These are phyloP conservation scores for Holocentrus rufus DNA, from an alignment of 2,797 vertebrate genomes.

Conservation along the genomic window DNA sequence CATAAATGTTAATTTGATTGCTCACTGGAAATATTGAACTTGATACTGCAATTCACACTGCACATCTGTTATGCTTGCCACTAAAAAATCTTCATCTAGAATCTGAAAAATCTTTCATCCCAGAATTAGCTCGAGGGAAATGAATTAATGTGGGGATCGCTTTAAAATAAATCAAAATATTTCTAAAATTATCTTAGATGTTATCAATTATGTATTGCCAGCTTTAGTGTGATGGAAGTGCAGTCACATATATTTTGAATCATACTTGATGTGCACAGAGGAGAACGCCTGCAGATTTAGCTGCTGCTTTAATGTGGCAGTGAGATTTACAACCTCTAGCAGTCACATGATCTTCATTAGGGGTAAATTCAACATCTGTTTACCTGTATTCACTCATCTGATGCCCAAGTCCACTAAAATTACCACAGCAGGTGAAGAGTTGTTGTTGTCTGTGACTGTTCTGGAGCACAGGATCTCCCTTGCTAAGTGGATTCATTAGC, in stretches of 20 bases:
- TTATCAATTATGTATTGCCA: slow-evolving; percentile 60
- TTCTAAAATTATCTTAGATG: slow-evolving; percentile 58
- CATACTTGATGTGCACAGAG: slow-evolving; percentile 12
- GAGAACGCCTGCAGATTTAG: neutral
- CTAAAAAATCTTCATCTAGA: slow-evolving; percentile 35
- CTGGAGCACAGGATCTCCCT: too few relatives aligned
- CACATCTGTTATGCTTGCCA: slow-evolving; percentile 21
- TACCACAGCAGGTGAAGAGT: neutral
- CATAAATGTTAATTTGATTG: slow-evolving; percentile 9
- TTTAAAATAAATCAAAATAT: slow-evolving; percentile 66
- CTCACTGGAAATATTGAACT: neutral
- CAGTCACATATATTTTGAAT: slow-evolving; percentile 45
- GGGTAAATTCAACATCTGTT: neutral
- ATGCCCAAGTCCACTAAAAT: neutral
- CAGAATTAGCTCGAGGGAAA: slow-evolving; percentile 46
- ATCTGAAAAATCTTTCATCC: slow-evolving; percentile 46
- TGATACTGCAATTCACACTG: neutral
- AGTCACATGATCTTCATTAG: neutral
- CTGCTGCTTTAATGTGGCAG: neutral
- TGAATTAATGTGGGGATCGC: slow-evolving; percentile 44
- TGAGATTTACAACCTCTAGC: neutral
- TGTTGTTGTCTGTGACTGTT: neutral
- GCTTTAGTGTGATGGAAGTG: slow-evolving; percentile 46
- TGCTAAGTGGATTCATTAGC: neutral
- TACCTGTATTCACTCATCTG: slow-evolving; percentile 10